Evolutionary conservation across 2,797 vertebrate genomes (phyloP).

Genomic region (Rachycentron canadum): DNA sequence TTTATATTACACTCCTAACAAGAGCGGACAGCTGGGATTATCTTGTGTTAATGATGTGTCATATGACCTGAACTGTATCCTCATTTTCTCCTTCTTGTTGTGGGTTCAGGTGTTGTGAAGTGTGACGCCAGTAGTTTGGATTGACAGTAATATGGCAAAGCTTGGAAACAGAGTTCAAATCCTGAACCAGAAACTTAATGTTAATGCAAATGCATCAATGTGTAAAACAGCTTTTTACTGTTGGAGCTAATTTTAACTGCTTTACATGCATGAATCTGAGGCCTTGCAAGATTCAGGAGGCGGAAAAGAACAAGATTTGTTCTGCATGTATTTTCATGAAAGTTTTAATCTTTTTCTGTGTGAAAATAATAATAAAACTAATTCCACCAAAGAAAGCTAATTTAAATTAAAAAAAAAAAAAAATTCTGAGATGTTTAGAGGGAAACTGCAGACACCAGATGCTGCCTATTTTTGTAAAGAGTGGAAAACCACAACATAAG

Average conservation of each 20-base stretch:
- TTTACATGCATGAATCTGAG: background rate
- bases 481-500: too few species aligned
- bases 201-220: too few species aligned
- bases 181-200: background rate
- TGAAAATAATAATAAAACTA: too few species aligned
- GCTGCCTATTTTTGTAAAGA: too few species aligned
- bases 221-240: too few species aligned
- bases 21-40: slow-evolving; percentile 33
- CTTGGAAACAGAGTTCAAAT: background rate
- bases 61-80: background rate
- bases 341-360: too few species aligned
- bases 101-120: background rate
- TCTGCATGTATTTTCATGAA: too few species aligned
- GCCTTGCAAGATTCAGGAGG: background rate
- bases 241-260: background rate
- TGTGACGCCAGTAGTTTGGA: background rate
- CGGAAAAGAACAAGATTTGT: too few species aligned
- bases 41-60: background rate
- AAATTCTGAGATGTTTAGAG: background rate
- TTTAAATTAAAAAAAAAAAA: background rate
- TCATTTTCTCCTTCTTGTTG: background rate
- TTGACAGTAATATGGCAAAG: background rate
- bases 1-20: slow-evolving; percentile 6
- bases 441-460: too few species aligned
- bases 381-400: too few species aligned